A percentile compares a stretch with the other conserved stretches of the same genome.
Evolutionary conservation across 2,888 invertebrate genomes (phyloP).

Genomic region (Heliconius ismenius): DNA sequence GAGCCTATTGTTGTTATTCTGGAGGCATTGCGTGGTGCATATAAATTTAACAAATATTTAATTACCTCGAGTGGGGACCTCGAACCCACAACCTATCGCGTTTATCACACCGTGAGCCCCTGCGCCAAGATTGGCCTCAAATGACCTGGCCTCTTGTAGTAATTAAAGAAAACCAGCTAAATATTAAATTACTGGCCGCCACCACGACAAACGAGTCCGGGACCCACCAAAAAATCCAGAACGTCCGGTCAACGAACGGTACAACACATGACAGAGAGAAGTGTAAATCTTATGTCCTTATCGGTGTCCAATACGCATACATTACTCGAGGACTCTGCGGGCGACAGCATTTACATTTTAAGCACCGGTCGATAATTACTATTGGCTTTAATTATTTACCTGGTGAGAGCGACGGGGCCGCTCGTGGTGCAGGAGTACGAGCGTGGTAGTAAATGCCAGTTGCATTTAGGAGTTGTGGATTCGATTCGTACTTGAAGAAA

Average conservation of each 20-base stretch:
- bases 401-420: conserved; percentile 57
- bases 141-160: conserved; percentile 2
- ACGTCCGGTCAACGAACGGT: conserved; percentile 63
- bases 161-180: conserved; percentile 38
- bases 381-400: conserved; percentile 59
- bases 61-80: no score
- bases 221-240: conserved; percentile 41
- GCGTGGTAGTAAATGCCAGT: no score
- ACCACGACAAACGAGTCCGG: conserved; percentile 39
- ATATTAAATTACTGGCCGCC: conserved; percentile 39
- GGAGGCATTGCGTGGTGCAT: no score
- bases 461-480: no score
- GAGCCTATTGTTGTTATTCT: no score
- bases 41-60: no score
- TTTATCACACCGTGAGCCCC: no score
- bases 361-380: conserved; percentile 73
- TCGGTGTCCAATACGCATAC: conserved; percentile 71
- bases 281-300: conserved; percentile 76
- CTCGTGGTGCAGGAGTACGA: no score
- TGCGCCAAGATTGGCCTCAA: no score
- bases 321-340: conserved; percentile 59
- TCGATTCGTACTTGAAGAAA: no score
- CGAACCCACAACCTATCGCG: no score
- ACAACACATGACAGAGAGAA: conserved; percentile 62
- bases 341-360: conserved; percentile 80